A percentile compares a stretch with the other conserved stretches of the same genome.
These are phyloP conservation scores for Scyliorhinus canicula DNA, from an alignment of 2,797 vertebrate genomes.

Conservation along the genomic window DNA sequence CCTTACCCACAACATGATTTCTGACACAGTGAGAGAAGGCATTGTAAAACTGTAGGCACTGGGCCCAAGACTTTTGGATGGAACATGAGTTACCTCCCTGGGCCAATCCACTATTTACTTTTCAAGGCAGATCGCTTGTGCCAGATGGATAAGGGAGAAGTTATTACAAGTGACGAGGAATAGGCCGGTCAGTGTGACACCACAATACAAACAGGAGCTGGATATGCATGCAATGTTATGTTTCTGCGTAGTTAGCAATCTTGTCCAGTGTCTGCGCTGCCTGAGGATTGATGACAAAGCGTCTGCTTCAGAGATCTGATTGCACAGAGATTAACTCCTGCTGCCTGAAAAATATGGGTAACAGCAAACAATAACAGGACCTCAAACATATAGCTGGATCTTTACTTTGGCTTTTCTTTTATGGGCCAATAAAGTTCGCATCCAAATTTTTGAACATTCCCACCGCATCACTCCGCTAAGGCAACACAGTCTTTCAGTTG, in stretches of 20 bases:
- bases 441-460: neutral
- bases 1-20: neutral
- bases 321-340: slow-evolving; percentile 3
- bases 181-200: neutral
- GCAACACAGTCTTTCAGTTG: neutral
- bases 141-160: slow-evolving; percentile 14
- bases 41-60: neutral
- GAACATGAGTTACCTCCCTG: neutral
- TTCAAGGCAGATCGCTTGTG: neutral
- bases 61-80: neutral
- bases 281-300: slow-evolving; percentile 3
- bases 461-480: neutral
- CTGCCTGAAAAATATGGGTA: neutral
- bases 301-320: neutral
- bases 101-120: neutral
- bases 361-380: neutral
- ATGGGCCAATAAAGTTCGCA: neutral
- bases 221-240: no score
- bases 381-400: neutral
- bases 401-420: neutral
- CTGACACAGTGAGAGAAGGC: neutral
- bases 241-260: neutral
- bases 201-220: slow-evolving; percentile 8
- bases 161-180: slow-evolving; percentile 8
- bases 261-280: neutral